Evolutionary conservation across 2,888 invertebrate genomes (phyloP), one percentile per base, ranked within the genome.

Genomic region (Scaptomyza cyrtandrae): DNA sequence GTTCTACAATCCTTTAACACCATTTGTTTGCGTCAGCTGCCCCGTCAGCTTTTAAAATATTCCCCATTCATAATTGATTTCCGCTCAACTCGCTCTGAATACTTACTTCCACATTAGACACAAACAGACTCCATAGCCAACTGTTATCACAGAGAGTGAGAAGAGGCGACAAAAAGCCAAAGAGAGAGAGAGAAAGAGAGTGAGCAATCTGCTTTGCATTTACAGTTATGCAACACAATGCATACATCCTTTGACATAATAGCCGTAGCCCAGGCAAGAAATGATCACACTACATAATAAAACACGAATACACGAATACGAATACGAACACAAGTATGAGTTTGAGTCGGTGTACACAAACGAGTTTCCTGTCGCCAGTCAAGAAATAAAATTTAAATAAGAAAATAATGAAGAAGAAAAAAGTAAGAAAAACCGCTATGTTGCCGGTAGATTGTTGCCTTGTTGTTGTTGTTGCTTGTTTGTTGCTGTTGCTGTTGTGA

Each of bases 161-260:
- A 52, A 35, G 50, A 24, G 14, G 55, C 39, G 24, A 43, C 3
- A 6, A 39, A 44, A 16, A 27, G 58, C 10, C 39, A 45, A 27
- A 46, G 35, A 49, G 27, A 49, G 14, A 16, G 54, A 46, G 29
- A 37, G 3, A 7, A 35, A 48, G 29, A 31, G 61, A 33, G 39
- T 63, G 49, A 54, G 49, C 44, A 49, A 14, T 50, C 59, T 79
- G 81, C 65, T 80, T 85, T 82, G 75, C 83, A 73, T 84, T 84
- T 77, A 86, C 85, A 82, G 85, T 86, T 86, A 86, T 86, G 85
- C 87, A 86, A 79, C 58, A 75, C 49, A 78, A 75, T 74, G 55
- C 71, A 74, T 41, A 41, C 78, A 78, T 78, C 78, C 78, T 77
- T 85, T 75, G 83, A 72, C 78, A 83, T 80, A 83, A 80, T 71